Conservation (phyloP, 1,140 invertebrate species). For the Papilio polyxenes region DNA sequence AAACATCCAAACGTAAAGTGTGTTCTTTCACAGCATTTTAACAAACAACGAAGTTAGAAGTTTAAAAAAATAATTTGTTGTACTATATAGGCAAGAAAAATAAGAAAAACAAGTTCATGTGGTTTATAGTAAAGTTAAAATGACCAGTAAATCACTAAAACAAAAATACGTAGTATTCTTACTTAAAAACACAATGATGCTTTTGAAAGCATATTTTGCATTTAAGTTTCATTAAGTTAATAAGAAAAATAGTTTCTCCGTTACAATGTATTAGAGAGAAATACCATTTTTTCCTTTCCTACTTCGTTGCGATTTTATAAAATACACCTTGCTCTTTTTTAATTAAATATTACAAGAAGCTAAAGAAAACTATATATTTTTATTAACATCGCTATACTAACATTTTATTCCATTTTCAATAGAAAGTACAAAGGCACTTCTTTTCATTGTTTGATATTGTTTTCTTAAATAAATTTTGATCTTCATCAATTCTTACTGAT, state of each 20-base stretch:
- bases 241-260: neutral
- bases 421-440: neutral
- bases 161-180: no score
- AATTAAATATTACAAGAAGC: constrained; percentile 20
- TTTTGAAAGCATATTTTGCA: neutral
- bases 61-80: no score
- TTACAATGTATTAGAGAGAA: constrained; percentile 1
- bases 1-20: neutral
- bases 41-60: no score
- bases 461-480: no score
- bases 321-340: constrained; percentile 20
- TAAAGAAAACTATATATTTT: constrained; percentile 10
- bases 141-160: no score
- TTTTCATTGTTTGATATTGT: no score
- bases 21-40: neutral
- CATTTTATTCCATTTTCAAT: neutral
- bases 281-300: neutral
- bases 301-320: constrained; percentile 9
- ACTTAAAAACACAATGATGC: neutral
- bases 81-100: no score
- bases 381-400: neutral
- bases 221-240: neutral
- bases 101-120: no score
- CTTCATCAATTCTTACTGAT: no score
- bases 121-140: no score